Evolutionary conservation across 2,113 vertebrate species (phyloP), one percentile per base, ranked within the genome.

Genomic region (Colaptes auratus): DNA sequence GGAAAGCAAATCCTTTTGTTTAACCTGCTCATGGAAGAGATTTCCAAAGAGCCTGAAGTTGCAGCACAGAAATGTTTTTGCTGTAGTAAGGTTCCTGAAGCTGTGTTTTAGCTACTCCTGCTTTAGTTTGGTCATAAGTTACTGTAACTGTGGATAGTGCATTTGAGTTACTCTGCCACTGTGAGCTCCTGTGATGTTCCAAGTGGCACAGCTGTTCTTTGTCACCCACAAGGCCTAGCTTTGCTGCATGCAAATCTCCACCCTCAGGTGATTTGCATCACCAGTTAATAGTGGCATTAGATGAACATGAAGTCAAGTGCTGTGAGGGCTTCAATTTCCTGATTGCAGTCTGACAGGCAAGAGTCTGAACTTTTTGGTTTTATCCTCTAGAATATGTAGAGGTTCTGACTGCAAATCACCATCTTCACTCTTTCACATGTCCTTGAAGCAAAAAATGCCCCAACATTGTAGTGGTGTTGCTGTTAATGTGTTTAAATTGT

Each of bases 141-240:
- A 27, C 1, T 9, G 0, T 48, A 27, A 19, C 64, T 70, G 36
- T 72, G 59, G 30, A 3, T 17, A 7, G 10, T 17, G 12, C 4
- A 3, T n/a, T 31, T 28, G 78, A 30, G 30, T 55, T 8, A 24
- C 10, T 52, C 30, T 36, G n/a, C 31, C 66, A 11, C 0, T 10
- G 28, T 52, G 60, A 35, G 27, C 63, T 63, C 19, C 1, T 11
- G 12, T 24, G 15, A 21, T 35, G 15, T 25, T 91, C 20, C 55
- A 25, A 48, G 60, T 17, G n/a, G 27, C 61, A 31, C 23, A 3
- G 1, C 2, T 35, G 12, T 39, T 28, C 7, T 44, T 33, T 48
- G 19, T 33, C 30, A 31, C n/a, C 44, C 1, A 0, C 6, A 13
- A 46, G 44, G 31, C 69, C 27, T 33, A 48, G 59, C 50, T 86